Base-by-base conservation (phyloP, 2,888 invertebrate genomes). In the Drosophila neonasuta region DNA sequence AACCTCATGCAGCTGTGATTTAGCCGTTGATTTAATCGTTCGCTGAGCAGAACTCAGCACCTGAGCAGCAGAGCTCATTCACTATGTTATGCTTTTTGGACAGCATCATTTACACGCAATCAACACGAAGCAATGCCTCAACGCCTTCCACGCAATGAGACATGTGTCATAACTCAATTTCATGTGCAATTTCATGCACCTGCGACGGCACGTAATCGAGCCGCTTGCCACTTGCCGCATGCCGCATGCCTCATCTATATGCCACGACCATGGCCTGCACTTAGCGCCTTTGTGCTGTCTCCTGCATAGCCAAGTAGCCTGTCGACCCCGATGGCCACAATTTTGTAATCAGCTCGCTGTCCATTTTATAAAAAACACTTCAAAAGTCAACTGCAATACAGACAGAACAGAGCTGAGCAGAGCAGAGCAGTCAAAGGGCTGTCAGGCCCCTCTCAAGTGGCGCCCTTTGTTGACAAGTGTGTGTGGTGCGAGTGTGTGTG, bases 121-220 rank as follows among this genome's bases (percentile, higher is more conserved):
- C 70, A 74, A 74, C 69, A 71, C 62, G 67, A 56, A 58, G 45
- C 61, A 63, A 60, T 57, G 67, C 56, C 60, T 45, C 61, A 63
- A 60, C 57, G 50, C 62, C 60, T 41, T 29, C 50, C 41, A 51
- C 50, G 11, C 49, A 68, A 56, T 49, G 62, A 70, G 64, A 76
- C 70, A 65, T 68, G 58, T 74, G 71, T 81, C 79, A 82, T 82
- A 85, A 87, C 83, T 85, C 79, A 85, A 81, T 76, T 81, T 76
- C 68, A 70, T 71, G 76, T 81, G 85, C 85, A 83, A 83, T 83
- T 83, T 84, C 86, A 84, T 87, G 83, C 83, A 82, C 74, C 83
- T 80, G 75, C 68, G 86, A 49, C 65, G 64, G 55, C 83, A 84
- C 87, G 87, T 87, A 80, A 61, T 60, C 55, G 67, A 65, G 60